Conservation (phyloP, 37 sponge, comb jelly and placozoan species). For the Diacarnus erythraeanus region DNA sequence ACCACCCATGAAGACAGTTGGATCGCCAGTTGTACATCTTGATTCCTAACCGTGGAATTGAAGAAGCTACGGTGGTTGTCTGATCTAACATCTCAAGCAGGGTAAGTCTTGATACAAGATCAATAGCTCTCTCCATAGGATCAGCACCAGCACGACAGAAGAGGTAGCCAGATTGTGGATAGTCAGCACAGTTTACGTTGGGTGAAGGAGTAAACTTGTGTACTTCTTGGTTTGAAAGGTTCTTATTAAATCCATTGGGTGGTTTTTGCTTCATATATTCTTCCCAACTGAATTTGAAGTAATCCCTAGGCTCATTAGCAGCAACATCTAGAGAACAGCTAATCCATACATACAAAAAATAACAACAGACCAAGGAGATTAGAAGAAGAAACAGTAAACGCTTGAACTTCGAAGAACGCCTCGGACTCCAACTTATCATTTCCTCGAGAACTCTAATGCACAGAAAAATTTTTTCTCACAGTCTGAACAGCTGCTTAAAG, state of each 20-base stretch:
- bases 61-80: slow-evolving; percentile 75
- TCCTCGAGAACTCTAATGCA: too few species aligned
- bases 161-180: slow-evolving; percentile 52
- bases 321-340: too few species aligned
- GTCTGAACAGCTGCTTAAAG: too few species aligned
- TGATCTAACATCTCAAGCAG: slow-evolving; percentile 55
- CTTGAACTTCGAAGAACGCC: too few species aligned
- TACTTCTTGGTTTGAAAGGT: slow-evolving; percentile 3
- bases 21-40: slow-evolving; percentile 85
- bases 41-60: slow-evolving; percentile 69
- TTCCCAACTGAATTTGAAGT: too few species aligned
- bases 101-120: slow-evolving; percentile 59
- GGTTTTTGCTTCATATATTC: too few species aligned
- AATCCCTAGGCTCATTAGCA: too few species aligned
- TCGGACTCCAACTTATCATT: too few species aligned
- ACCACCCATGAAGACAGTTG: slow-evolving; percentile 83
- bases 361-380: too few species aligned
- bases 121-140: slow-evolving; percentile 55
- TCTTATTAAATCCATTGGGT: slow-evolving; percentile 1
- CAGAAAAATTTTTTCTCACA: too few species aligned
- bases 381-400: too few species aligned
- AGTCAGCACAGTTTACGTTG: slow-evolving; percentile 65
- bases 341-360: too few species aligned
- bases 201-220: slow-evolving; percentile 42
- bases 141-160: slow-evolving; percentile 48